Percentiles rank a stretch among this genome's conserved stretches.
phyloP scores from a whole-genome alignment of 2,113 vertebrate species.

The Poeciliopsis prolifica region DNA sequence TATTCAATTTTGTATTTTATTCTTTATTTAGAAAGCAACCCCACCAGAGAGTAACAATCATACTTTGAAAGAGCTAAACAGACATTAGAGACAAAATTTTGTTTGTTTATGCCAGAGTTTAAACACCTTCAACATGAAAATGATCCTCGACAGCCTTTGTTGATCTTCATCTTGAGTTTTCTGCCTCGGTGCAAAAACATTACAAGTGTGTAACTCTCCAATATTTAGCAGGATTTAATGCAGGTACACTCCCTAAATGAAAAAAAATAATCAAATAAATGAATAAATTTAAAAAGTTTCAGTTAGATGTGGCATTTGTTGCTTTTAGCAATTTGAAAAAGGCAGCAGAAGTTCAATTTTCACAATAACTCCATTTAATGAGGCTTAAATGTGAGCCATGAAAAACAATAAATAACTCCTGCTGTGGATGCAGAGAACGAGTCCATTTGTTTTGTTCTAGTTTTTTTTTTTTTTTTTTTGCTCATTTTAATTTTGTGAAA shows the following conservation, averaged over 20 bases:
- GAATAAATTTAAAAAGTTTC: slow-evolving; percentile 5
- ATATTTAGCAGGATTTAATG: slow-evolving; percentile 16
- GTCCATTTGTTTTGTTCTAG: not conserved
- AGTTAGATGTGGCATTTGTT: slow-evolving; percentile 37
- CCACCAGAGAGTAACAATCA: not conserved
- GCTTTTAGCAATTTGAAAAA: slow-evolving; percentile 29
- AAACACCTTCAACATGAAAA: slow-evolving; percentile 27
- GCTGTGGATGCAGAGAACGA: slow-evolving; percentile 36
- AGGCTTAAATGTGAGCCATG: slow-evolving; percentile 42
- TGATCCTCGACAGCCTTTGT: not conserved
- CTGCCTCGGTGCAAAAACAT: slow-evolving; percentile 32
- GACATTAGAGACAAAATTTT: not conserved
- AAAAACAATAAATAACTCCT: slow-evolving; percentile 54
- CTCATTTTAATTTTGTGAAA: slow-evolving; percentile 48
- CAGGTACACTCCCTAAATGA: not conserved
- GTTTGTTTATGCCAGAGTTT: slow-evolving; percentile 3
- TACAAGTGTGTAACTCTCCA: slow-evolving; percentile 39
- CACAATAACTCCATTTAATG: slow-evolving; percentile 38
- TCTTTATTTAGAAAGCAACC: not conserved
- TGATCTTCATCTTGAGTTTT: not conserved
- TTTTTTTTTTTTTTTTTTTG: not conserved
- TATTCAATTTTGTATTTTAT: not conserved
- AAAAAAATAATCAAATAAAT: not conserved
- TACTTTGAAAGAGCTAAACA: not conserved
- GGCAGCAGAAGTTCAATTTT: slow-evolving; percentile 19